These are phyloP conservation scores for Ciconia stormi DNA, from an alignment of 2,113 vertebrate genomes.

Conservation along the genomic window DNA sequence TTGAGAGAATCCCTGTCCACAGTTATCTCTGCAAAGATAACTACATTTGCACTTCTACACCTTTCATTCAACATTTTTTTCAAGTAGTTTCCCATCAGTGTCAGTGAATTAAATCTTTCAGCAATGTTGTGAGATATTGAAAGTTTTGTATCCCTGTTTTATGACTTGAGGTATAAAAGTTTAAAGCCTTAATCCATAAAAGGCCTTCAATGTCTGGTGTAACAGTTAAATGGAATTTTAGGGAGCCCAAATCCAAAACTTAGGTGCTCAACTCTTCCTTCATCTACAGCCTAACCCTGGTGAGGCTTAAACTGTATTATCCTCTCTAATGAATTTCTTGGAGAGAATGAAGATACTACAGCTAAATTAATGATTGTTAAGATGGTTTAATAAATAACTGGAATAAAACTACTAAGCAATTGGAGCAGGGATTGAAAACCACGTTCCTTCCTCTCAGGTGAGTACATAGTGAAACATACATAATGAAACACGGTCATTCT, in stretches of 20 bases:
- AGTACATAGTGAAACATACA: neutral
- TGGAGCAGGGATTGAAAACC: neutral
- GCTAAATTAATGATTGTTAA: neutral
- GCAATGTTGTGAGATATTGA: neutral
- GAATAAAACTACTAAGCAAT: neutral
- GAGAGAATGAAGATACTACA: neutral
- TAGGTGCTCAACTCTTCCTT: neutral
- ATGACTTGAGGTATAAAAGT: neutral
- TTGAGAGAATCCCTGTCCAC: neutral
- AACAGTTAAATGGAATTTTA: neutral
- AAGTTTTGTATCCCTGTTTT: neutral
- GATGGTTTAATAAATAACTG: neutral
- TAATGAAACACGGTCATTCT: neutral
- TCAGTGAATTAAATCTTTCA: neutral
- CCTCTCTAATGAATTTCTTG: neutral
- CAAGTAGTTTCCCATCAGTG: neutral
- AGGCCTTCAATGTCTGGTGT: neutral
- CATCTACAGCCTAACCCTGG: accelerated
- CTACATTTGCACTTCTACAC: neutral
- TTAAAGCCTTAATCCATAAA: neutral
- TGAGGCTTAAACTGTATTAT: neutral
- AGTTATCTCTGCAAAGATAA: neutral
- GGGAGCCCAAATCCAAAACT: neutral
- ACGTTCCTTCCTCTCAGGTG: neutral
- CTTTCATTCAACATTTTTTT: neutral